Percentiles rank a stretch among this genome's conserved stretches.
Evolutionary conservation across 2,888 invertebrate species (phyloP).

Genomic region (Platycheirus rosarum): DNA sequence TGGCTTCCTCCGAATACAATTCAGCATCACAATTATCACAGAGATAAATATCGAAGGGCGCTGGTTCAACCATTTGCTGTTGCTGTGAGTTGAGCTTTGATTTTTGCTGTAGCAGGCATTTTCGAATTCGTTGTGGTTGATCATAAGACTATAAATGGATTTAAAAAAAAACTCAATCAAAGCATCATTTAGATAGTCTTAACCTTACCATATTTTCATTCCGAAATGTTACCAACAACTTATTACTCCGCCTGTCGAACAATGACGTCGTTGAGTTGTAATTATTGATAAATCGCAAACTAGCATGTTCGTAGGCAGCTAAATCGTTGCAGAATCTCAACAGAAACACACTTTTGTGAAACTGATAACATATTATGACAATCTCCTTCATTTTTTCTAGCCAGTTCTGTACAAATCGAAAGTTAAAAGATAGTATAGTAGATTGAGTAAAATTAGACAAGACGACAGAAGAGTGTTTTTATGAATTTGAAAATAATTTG

Average conservation of each 20-base stretch:
- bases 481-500: too few relatives aligned
- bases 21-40: slow-evolving; percentile 91
- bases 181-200: slow-evolving; percentile 66
- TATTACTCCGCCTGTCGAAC: slow-evolving; percentile 86
- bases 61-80: slow-evolving; percentile 84
- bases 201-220: slow-evolving; percentile 87
- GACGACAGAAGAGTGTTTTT: too few relatives aligned
- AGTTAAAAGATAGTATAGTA: too few relatives aligned
- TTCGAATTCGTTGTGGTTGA: slow-evolving; percentile 81
- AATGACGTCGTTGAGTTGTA: slow-evolving; percentile 89
- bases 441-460: slow-evolving; percentile 3
- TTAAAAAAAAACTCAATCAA: slow-evolving; percentile 36
- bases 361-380: slow-evolving; percentile 88
- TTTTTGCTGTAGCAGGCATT: slow-evolving; percentile 83
- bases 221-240: slow-evolving; percentile 88
- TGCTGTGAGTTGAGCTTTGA: slow-evolving; percentile 80
- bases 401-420: slow-evolving; percentile 84
- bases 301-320: slow-evolving; percentile 86
- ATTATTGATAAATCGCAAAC: slow-evolving; percentile 88
- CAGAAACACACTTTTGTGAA: slow-evolving; percentile 88
- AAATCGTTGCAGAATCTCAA: slow-evolving; percentile 88
- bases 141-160: slow-evolving; percentile 80
- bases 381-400: slow-evolving; percentile 86
- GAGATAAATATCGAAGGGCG: slow-evolving; percentile 87
- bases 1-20: slow-evolving; percentile 85